Conservation (phyloP, 1,140 invertebrate species). For the Aphaenogaster rudis region DNA sequence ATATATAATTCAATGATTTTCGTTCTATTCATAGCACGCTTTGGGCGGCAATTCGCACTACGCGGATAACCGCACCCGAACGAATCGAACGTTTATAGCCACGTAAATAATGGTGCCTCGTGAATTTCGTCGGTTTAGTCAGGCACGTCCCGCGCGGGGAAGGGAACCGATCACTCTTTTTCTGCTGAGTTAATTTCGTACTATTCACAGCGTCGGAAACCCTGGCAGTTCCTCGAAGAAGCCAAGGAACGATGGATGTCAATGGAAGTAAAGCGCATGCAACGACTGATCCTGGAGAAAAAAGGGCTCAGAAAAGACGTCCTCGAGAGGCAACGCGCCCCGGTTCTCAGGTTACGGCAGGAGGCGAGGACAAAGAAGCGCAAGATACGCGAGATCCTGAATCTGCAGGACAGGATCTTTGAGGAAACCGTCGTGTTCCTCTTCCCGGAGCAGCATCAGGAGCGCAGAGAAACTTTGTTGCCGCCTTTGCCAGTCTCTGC, state of each 20-base stretch:
- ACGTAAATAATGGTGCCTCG: conserved; percentile 12
- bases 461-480: conserved; percentile 32
- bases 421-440: conserved; percentile 75
- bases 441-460: conserved; percentile 73
- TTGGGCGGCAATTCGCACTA: background rate
- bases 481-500: background rate
- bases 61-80: background rate
- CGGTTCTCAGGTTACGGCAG: conserved; percentile 83
- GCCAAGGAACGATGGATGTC: conserved; percentile 81
- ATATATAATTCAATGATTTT: conserved; percentile 38
- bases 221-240: conserved; percentile 82
- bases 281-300: conserved; percentile 83
- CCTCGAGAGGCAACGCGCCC: conserved; percentile 83
- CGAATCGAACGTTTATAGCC: conserved; percentile 17
- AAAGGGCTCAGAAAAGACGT: conserved; percentile 86
- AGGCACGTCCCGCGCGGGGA: background rate
- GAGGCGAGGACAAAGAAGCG: conserved; percentile 82
- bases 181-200: conserved; percentile 31
- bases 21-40: background rate
- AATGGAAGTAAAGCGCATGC: conserved; percentile 86
- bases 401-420: conserved; percentile 76
- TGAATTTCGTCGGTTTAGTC: background rate
- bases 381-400: conserved; percentile 77
- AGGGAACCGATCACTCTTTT: background rate
- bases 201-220: conserved; percentile 65